Conservation (phyloP, 2,113 vertebrate species). For the Indicator indicator region DNA sequence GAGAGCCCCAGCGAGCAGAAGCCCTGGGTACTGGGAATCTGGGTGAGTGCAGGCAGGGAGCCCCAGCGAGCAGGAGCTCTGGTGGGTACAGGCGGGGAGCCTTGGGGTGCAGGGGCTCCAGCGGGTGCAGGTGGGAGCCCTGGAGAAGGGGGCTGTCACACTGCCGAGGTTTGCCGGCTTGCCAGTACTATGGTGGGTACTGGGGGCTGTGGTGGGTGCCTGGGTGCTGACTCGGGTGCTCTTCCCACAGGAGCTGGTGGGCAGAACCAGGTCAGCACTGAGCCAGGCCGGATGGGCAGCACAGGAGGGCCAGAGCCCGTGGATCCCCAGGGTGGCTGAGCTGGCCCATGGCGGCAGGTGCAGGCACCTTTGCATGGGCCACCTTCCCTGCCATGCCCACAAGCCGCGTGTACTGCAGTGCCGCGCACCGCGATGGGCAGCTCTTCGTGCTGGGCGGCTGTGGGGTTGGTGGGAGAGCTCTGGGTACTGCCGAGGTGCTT, state of each 20-base stretch:
- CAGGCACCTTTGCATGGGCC: slow-evolving; percentile 88
- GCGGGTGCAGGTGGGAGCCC: background rate
- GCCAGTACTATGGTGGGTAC: too few species aligned
- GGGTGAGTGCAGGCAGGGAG: background rate
- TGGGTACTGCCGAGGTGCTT: slow-evolving; percentile 87
- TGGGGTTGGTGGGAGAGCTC: slow-evolving; percentile 83
- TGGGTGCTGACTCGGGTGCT: background rate
- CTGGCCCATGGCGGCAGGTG: slow-evolving; percentile 65
- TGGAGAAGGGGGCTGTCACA: background rate
- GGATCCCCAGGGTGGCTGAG: background rate
- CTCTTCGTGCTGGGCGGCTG: slow-evolving; percentile 94
- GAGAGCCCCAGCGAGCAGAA: background rate
- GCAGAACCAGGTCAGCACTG: background rate
- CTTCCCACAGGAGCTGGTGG: background rate
- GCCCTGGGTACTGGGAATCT: too few species aligned
- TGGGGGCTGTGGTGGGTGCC: background rate
- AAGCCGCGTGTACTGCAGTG: slow-evolving; percentile 91
- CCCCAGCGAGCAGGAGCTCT: background rate
- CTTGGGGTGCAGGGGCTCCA: background rate
- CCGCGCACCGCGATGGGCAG: slow-evolving; percentile 84
- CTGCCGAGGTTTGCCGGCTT: rapidly evolving
- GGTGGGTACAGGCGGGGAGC: background rate
- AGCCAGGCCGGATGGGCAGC: slow-evolving; percentile 19
- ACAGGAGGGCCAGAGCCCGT: background rate
- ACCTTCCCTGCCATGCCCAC: slow-evolving; percentile 90